These are phyloP conservation scores for Radopholus similis DNA, from an alignment of 1,140 invertebrate genomes.

Conservation along the genomic window DNA sequence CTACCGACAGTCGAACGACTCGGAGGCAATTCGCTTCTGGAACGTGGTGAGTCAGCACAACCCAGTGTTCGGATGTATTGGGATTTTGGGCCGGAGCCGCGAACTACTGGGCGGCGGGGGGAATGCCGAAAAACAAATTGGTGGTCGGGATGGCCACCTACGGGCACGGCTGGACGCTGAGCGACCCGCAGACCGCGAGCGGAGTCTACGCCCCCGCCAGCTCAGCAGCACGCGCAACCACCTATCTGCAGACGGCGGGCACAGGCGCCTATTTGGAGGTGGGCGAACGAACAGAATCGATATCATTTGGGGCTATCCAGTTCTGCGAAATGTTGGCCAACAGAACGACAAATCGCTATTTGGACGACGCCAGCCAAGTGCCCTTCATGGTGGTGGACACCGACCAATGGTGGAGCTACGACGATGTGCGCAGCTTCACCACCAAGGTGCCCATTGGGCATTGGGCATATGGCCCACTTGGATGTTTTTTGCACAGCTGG, in stretches of 20 bases:
- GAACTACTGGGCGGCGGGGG: conserved; percentile 84
- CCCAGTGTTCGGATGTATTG: not conserved
- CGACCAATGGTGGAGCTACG: conserved; percentile 83
- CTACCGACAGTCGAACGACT: conserved; percentile 30
- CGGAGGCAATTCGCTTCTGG: conserved; percentile 31
- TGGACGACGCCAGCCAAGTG: conserved; percentile 77
- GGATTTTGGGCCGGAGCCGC: conserved; percentile 75
- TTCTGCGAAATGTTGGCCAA: conserved; percentile 83
- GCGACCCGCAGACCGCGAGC: conserved; percentile 70
- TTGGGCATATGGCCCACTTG: not conserved
- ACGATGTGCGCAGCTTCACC: conserved; percentile 71
- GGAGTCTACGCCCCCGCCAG: conserved; percentile 82
- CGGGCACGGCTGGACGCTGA: conserved; percentile 80
- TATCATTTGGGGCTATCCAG: too few species aligned
- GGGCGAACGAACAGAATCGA: too few species aligned
- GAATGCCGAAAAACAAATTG: conserved; percentile 88
- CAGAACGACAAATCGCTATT: conserved; percentile 75
- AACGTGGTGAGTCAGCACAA: conserved; percentile 42
- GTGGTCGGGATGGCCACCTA: conserved; percentile 96
- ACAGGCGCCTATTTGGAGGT: conserved; percentile 86
- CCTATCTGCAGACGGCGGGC: conserved; percentile 82
- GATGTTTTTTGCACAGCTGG: conserved; percentile 72
- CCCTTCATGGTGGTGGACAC: conserved; percentile 73
- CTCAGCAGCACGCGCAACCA: conserved; percentile 77
- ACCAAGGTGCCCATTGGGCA: conserved; percentile 4